A percentile compares a stretch with the other conserved stretches of the same genome.
phyloP scores from a whole-genome alignment of 2,113 vertebrate species.

The Choloepus hoffmanni region DNA sequence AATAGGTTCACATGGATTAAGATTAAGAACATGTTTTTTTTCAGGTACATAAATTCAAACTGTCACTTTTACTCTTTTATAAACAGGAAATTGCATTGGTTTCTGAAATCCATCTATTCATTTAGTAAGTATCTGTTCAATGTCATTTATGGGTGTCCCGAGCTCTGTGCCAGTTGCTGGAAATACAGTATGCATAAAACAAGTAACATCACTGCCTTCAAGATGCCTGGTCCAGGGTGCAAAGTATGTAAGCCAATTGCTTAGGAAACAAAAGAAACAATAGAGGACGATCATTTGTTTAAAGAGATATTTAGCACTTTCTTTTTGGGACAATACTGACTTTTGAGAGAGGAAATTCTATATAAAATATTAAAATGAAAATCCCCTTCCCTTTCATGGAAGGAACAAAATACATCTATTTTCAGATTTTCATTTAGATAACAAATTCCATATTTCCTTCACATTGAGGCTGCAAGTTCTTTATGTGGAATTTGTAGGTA shows the following conservation, averaged over 20 bases:
- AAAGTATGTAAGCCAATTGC: background rate
- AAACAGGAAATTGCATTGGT: no score
- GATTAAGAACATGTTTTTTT: no score
- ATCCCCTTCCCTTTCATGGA: background rate
- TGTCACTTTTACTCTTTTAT: no score
- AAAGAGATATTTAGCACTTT: background rate
- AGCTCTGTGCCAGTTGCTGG: background rate
- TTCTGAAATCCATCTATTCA: background rate
- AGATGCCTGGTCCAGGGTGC: fast-evolving
- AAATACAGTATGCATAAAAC: background rate
- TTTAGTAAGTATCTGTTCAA: background rate
- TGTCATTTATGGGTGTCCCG: fast-evolving
- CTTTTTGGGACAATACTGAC: background rate
- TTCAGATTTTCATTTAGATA: background rate
- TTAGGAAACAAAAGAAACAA: background rate
- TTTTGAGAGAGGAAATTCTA: background rate
- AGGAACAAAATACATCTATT: background rate
- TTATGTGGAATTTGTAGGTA: background rate
- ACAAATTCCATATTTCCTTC: background rate
- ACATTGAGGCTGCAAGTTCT: background rate
- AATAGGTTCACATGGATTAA: no score
- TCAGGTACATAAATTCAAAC: no score
- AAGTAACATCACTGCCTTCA: background rate
- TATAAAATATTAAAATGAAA: background rate
- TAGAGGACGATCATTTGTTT: background rate